A percentile compares a stretch with the other conserved stretches of the same genome.
phyloP scores from a whole-genome alignment of 2,888 invertebrate species.

The Coleophora deauratella region DNA sequence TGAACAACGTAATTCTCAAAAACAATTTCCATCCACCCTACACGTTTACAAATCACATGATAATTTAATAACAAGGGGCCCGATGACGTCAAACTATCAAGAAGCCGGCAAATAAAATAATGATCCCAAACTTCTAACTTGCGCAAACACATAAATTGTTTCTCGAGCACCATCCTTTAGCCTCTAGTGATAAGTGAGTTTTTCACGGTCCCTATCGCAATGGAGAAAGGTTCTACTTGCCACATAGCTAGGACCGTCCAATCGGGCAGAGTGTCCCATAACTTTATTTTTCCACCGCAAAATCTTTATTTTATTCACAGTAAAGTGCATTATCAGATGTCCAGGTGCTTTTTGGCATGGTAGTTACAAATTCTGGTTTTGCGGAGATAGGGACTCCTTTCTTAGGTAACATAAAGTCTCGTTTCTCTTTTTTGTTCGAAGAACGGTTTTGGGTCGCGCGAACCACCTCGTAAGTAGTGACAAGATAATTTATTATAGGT shows the following conservation, averaged over 20 bases:
- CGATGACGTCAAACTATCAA: conserved; percentile 9
- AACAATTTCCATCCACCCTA: too few relatives aligned
- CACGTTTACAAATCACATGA: not conserved
- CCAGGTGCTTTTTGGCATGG: not conserved
- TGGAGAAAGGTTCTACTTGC: conserved; percentile 17
- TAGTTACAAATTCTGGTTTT: conserved; percentile 7
- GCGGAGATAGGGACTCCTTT: conserved; percentile 4
- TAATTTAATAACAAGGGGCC: conserved; percentile 4
- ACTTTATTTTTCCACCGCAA: too few relatives aligned
- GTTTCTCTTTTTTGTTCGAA: not conserved
- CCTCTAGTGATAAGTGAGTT: conserved; percentile 33
- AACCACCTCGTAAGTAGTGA: conserved; percentile 38
- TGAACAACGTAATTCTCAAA: too few relatives aligned
- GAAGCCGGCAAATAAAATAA: conserved; percentile 32
- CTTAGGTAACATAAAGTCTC: not conserved
- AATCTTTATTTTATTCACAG: too few relatives aligned
- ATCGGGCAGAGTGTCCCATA: too few relatives aligned
- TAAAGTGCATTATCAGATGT: too few relatives aligned
- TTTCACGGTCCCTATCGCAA: conserved; percentile 20
- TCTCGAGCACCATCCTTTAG: conserved; percentile 42
- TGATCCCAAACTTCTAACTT: conserved; percentile 47
- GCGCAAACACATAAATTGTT: conserved; percentile 61
- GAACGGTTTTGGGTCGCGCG: conserved; percentile 7
- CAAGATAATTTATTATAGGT: conserved; percentile 49
- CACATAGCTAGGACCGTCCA: not conserved